phyloP scores from a whole-genome alignment of 2,113 vertebrate species.

The Seriola rivoliana region DNA sequence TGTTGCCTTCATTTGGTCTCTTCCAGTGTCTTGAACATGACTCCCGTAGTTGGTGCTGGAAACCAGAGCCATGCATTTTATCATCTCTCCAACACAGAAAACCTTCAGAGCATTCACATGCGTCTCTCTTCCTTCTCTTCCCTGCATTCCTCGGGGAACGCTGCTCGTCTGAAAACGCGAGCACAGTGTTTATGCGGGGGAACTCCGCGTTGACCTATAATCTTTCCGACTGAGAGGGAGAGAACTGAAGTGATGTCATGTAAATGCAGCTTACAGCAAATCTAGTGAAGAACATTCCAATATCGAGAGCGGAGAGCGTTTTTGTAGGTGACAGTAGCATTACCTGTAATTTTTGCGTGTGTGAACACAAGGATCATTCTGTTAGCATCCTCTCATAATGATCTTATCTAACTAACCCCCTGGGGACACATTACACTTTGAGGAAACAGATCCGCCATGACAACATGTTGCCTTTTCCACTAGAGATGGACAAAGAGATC shows the following conservation, averaged over 20 bases:
- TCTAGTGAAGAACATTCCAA: constrained; percentile 8
- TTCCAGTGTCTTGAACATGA: constrained; percentile 21
- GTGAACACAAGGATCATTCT: background rate
- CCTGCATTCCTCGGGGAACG: constrained; percentile 44
- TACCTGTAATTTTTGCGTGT: background rate
- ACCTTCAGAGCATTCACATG: constrained; percentile 34
- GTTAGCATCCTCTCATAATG: constrained; percentile 28
- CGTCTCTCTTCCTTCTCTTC: background rate
- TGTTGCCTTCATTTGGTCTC: constrained; percentile 2
- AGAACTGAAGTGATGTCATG: constrained; percentile 60
- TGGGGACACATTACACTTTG: constrained; percentile 25
- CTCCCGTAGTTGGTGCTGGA: constrained; percentile 16
- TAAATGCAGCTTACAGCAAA: constrained; percentile 13
- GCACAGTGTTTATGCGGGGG: constrained; percentile 35
- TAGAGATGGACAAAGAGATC: constrained; percentile 60
- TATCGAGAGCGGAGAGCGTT: background rate
- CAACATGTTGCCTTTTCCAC: constrained; percentile 37
- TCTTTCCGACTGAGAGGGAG: constrained; percentile 41
- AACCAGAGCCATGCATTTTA: constrained; percentile 21
- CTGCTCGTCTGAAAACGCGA: constrained; percentile 48
- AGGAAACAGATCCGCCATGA: constrained; percentile 21
- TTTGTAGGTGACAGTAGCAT: background rate
- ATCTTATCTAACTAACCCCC: constrained; percentile 41
- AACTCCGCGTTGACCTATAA: constrained; percentile 65
- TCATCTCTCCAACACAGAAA: constrained; percentile 18